Conservation (phyloP, 2,797 vertebrate genomes). For the Artibeus jamaicensis region DNA sequence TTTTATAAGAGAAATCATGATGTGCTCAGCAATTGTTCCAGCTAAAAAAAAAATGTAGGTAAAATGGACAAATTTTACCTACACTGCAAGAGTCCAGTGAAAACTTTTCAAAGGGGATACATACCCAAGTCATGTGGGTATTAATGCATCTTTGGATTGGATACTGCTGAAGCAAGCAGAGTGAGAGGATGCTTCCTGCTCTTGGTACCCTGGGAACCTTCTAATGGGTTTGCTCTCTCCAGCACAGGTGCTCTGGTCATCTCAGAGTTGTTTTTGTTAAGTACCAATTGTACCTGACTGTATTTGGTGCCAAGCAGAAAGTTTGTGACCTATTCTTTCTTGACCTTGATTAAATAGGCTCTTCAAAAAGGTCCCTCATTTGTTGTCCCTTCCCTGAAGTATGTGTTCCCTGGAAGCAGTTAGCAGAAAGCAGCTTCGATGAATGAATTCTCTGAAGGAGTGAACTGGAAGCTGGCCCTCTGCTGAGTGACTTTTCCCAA, state of each 20-base stretch:
- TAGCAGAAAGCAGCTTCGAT: constrained; percentile 12
- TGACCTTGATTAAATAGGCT: constrained; percentile 5
- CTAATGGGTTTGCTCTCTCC: background rate
- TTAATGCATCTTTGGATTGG: background rate
- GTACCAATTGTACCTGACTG: background rate
- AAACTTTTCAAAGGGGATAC: background rate
- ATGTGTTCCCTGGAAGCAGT: background rate
- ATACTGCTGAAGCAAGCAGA: background rate
- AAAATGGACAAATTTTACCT: too few species aligned
- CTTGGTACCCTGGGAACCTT: background rate
- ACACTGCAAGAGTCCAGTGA: background rate
- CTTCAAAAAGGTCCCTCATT: constrained; percentile 22
- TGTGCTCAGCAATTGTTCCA: background rate
- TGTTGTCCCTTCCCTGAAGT: constrained; percentile 17
- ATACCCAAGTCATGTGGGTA: too few species aligned
- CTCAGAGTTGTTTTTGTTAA: constrained; percentile 45
- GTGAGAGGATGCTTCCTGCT: background rate
- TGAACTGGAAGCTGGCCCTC: background rate
- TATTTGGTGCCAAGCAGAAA: background rate
- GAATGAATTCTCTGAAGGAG: constrained; percentile 32
- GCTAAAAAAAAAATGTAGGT: background rate
- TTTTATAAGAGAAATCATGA: background rate
- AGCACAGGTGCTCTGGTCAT: background rate
- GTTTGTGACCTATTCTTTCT: background rate
- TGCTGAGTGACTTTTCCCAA: constrained; percentile 31